These are phyloP conservation scores for Parnassius mnemosyne DNA, from an alignment of 2,888 invertebrate species.

Conservation along the genomic window DNA sequence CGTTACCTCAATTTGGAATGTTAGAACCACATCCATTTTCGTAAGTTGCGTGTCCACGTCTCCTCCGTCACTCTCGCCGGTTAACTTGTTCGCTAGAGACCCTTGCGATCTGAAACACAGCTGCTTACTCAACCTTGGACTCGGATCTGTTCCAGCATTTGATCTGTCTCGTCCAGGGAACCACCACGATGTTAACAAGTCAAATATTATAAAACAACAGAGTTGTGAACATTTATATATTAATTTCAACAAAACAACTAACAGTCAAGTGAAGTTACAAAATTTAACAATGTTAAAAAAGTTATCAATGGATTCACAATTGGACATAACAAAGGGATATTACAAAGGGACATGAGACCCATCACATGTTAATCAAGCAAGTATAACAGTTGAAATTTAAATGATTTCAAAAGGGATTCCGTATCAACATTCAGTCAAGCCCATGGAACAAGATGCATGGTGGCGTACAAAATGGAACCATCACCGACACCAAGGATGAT, in stretches of 20 bases:
- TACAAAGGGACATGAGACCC: conserved; percentile 5
- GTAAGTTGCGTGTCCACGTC: conserved; percentile 97
- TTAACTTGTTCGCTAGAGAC: conserved; percentile 92
- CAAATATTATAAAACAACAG: conserved; percentile 22
- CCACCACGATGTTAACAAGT: conserved; percentile 38
- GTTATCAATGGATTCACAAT: conserved; percentile 20
- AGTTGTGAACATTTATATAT: conserved; percentile 21
- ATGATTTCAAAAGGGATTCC: conserved; percentile 28
- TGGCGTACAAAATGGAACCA: conserved; percentile 65
- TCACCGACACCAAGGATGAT: conserved; percentile 80
- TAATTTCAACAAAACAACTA: conserved; percentile 1
- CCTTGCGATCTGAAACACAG: conserved; percentile 91
- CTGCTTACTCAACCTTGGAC: conserved; percentile 82
- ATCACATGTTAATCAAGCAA: conserved; percentile 26
- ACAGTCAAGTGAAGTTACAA: background rate
- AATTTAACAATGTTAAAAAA: conserved; percentile 11
- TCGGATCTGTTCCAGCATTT: conserved; percentile 77
- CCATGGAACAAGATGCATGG: conserved; percentile 49
- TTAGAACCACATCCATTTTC: conserved; percentile 98
- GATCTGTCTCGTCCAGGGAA: conserved; percentile 61
- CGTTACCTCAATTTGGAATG: conserved; percentile 96
- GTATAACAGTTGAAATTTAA: conserved; percentile 29
- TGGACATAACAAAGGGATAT: conserved; percentile 18
- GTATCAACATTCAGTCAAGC: conserved; percentile 40
- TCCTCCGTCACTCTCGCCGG: conserved; percentile 97